Evolutionary conservation across 2,113 vertebrate genomes (phyloP).

Genomic region (Arizona elegans): DNA sequence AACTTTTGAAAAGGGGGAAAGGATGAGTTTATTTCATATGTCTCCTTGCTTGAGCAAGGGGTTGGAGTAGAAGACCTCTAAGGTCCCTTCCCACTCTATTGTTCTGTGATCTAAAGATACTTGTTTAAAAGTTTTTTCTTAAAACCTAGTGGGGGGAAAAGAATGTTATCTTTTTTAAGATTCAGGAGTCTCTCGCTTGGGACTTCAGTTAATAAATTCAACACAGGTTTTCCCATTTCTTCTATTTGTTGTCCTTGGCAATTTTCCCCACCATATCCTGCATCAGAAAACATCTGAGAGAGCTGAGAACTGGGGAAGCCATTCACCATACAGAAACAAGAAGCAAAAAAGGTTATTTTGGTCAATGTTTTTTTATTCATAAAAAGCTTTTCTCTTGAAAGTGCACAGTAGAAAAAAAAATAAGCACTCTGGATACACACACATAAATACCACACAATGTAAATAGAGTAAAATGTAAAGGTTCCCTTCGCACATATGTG

Average conservation of each 20-base stretch:
- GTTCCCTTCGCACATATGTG: no score
- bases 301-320: background rate
- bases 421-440: no score
- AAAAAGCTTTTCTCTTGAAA: no score
- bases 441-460: background rate
- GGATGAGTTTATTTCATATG: background rate
- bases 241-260: background rate
- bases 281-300: background rate
- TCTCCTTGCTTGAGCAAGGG: background rate
- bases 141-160: background rate
- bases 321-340: background rate
- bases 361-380: background rate
- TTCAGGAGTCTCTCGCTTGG: background rate
- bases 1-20: background rate
- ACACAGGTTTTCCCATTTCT: background rate
- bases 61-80: no score
- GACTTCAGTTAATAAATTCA: background rate
- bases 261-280: background rate
- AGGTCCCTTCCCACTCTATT: no score
- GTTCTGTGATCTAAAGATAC: background rate
- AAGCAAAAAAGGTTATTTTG: background rate
- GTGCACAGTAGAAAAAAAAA: no score
- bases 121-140: background rate
- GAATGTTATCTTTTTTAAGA: background rate
- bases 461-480: background rate